These are phyloP conservation scores for Tenebrio molitor DNA, from an alignment of 1,140 invertebrate genomes.

Conservation along the genomic window DNA sequence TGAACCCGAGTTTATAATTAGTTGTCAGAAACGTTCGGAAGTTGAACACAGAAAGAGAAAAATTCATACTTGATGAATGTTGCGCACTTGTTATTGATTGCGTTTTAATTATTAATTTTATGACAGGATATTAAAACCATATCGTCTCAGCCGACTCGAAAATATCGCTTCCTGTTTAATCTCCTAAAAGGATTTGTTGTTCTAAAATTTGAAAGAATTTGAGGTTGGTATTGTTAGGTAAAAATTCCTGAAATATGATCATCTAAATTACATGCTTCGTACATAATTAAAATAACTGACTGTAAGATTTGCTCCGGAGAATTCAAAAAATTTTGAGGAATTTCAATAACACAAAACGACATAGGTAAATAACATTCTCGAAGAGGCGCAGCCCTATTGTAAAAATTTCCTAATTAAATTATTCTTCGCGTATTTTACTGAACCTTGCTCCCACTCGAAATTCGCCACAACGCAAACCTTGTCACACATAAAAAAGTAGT, in stretches of 20 bases:
- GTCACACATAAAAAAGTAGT: too few relatives aligned
- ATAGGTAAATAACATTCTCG: too few relatives aligned
- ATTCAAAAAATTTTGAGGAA: background rate
- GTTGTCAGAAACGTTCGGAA: background rate
- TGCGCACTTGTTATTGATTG: constrained; percentile 2
- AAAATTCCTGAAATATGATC: constrained; percentile 12
- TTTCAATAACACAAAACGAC: constrained; percentile 6
- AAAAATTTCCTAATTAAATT: constrained; percentile 27
- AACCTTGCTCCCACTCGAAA: too few relatives aligned
- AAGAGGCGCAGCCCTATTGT: too few relatives aligned
- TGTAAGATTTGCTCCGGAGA: background rate
- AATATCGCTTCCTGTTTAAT: constrained; percentile 22
- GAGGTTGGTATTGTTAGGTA: constrained; percentile 1
- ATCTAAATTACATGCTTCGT: background rate
- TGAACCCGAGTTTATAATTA: background rate
- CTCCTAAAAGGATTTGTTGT: constrained; percentile 1
- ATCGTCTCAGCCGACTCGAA: background rate
- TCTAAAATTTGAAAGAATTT: constrained; percentile 5
- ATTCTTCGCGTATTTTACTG: background rate
- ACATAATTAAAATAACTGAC: constrained; percentile 21
- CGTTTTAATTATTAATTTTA: constrained; percentile 23
- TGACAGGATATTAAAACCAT: constrained; percentile 11
- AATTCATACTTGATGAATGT: constrained; percentile 3
- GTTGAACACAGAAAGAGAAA: background rate
- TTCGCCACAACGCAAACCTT: too few relatives aligned